Evolutionary conservation across 2,797 vertebrate genomes (phyloP), one percentile per base, ranked within the genome.

Genomic region (Acestrorhynchus altus): DNA sequence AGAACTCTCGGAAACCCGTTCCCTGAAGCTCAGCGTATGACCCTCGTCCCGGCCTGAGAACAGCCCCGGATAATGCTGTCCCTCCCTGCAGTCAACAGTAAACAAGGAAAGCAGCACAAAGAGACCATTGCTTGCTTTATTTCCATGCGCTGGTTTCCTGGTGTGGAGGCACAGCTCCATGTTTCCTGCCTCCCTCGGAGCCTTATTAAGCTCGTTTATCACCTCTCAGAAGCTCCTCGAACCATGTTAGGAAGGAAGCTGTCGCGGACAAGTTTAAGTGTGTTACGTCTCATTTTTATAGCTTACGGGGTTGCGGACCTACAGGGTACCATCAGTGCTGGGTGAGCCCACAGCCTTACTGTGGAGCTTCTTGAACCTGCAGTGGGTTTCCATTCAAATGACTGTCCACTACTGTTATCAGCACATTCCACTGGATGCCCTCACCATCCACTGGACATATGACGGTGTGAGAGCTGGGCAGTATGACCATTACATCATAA

Each of bases 81-180:
- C 74, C 74, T 26, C 76, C 51, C 35, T 22, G 39, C 60, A 74
- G 72, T 63, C 79, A 78, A 54, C 73, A 51, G 68, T 83, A 83
- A 83, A 85, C 80, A 80, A 66, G 72, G 61, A 77, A 82, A 67
- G 76, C 40, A 51, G 66, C 51, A 83, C 84, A 85, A 85, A 83
- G 74, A 80, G 69, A 40, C 44, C 42, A 79, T 76, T 78, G 81
- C 72, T 74, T 54, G 72, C 70, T 74, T 80, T 78, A 46, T 46
- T 44, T 47, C 20, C 60, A 67, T 79, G 49, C 66, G 65, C 67
- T 82, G 54, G 54, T 71, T 85, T 85, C 77, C 84, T 82, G 65
- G 67, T 73, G 72, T 28, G 13, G 63, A 57, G 31, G 24, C 47
- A 40, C 16, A 54, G 44, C 57, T 22, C 59, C 35, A 46, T 22